phyloP scores from a whole-genome alignment of 2,888 invertebrate species.

The Pinctada fucata region DNA sequence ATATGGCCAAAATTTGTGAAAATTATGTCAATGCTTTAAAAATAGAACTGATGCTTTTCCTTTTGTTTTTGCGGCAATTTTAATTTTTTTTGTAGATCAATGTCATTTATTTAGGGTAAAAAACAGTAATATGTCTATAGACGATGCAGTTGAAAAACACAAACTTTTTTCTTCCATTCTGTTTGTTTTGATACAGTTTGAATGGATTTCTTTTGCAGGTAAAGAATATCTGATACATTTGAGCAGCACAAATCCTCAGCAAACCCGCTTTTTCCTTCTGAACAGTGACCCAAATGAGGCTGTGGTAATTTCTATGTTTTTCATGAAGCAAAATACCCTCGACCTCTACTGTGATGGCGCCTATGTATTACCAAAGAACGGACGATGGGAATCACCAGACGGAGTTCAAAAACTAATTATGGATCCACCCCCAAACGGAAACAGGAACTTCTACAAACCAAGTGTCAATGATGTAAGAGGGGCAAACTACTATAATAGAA shows the following conservation, averaged over 20 bases:
- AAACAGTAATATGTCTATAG: too few species aligned
- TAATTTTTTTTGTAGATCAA: too few species aligned
- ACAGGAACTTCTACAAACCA: slow-evolving; percentile 52
- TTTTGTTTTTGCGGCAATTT: too few species aligned
- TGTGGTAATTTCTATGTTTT: slow-evolving; percentile 63
- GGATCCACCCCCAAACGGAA: slow-evolving; percentile 30
- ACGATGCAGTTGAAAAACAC: too few species aligned
- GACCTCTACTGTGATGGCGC: slow-evolving; percentile 59
- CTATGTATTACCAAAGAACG: slow-evolving; percentile 58
- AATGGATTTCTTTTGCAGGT: slow-evolving; percentile 49
- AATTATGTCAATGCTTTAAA: too few species aligned
- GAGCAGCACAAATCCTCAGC: slow-evolving; percentile 67
- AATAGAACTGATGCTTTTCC: too few species aligned
- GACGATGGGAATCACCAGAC: slow-evolving; percentile 25
- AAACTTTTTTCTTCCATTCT: too few species aligned
- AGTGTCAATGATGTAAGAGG: slow-evolving; percentile 50
- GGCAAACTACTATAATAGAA: slow-evolving; percentile 63
- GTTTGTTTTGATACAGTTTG: too few species aligned
- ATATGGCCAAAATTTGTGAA: too few species aligned
- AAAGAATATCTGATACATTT: slow-evolving; percentile 63
- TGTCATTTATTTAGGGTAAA: too few species aligned
- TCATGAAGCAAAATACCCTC: slow-evolving; percentile 57
- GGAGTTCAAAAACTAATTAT: slow-evolving; percentile 17
- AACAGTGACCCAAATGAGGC: slow-evolving; percentile 57
- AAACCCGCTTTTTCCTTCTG: slow-evolving; percentile 63